phyloP scores from a whole-genome alignment of 2,113 vertebrate species.

The Pungitius pungitius region DNA sequence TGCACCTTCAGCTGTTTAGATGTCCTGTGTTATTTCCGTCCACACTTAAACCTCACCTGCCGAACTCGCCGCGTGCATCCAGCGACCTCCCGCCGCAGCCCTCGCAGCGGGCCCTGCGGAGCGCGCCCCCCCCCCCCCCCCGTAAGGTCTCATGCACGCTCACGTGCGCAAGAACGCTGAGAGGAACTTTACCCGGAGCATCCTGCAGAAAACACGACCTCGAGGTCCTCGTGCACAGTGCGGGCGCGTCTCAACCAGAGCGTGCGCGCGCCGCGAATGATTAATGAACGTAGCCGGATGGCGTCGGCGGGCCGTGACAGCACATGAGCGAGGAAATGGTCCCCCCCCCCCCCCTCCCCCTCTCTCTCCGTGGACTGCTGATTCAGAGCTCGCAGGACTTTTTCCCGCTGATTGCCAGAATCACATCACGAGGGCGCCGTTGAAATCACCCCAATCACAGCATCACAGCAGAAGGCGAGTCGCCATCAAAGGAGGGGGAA shows the following conservation, averaged over 20 bases:
- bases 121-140: slow-evolving; percentile 10
- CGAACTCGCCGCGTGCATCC: slow-evolving; percentile 50
- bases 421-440: slow-evolving; percentile 47
- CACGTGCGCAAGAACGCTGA: too few relatives aligned
- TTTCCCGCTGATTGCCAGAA: slow-evolving; percentile 66
- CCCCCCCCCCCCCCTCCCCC: slow-evolving; percentile 41
- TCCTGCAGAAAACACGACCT: slow-evolving; percentile 17
- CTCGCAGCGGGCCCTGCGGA: slow-evolving; percentile 56
- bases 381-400: slow-evolving; percentile 65
- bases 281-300: slow-evolving; percentile 69
- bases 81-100: slow-evolving; percentile 62
- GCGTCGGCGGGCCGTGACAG: slow-evolving; percentile 71
- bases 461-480: slow-evolving; percentile 29
- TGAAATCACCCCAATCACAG: slow-evolving; percentile 60
- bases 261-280: slow-evolving; percentile 47
- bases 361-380: slow-evolving; percentile 55
- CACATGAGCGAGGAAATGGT: slow-evolving; percentile 67
- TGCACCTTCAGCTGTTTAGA: neutral
- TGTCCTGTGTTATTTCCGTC: slow-evolving; percentile 10
- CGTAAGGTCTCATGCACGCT: too few relatives aligned
- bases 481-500: slow-evolving; percentile 27
- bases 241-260: slow-evolving; percentile 7
- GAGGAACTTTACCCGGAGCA: neutral
- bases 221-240: neutral
- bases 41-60: slow-evolving; percentile 46